Base-by-base conservation (phyloP, 2,797 vertebrate genomes). In the Emydoidea blandingii region DNA sequence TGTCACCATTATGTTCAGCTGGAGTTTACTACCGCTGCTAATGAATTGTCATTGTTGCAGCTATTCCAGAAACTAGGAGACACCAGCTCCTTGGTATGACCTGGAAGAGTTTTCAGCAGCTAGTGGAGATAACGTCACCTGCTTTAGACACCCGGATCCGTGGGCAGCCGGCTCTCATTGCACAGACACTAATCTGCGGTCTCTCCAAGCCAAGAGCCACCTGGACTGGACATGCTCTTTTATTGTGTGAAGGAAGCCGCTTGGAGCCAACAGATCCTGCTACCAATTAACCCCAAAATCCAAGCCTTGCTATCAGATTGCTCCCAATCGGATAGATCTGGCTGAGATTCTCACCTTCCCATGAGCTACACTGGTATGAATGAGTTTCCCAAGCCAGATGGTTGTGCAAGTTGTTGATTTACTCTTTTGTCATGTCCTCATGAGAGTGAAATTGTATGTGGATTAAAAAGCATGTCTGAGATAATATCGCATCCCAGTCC, bases 71-170 rank as follows among this genome's bases (percentile, higher is more conserved):
- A 97, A 86, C 78, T 98, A 90, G 97, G 98, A 84, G 98, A 98
- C 81, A 98, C 97, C 95, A 97, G 98, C 94, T 98, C 98, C 5
- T 97, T 99, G 98, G 99, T 99, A 85, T 99, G 98, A 98, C 88
- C 76, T 21, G 57, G 0, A 4, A 8, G 74, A 74, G 68, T 41
- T 72, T 37, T 41, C 72, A 12, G 29, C 72, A 47, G 23, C 25
- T 15, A 14, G 41, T 21, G 25, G 72, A 76, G 25, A 47, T 27
- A 29, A 41, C 11, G 27, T 78, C 74, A 72, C 19, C 37, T 25
- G 68, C 68, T 72, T 3, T 47, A 49, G 44, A 44, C 74, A 15
- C 50, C 29, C 6, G 6, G 44, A 15, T 34, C 81, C 56, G 0
- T 0, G 86, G 89, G 57, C 86, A 49, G 53, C 72, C 4, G 0